Evolutionary conservation across 64 coral and sea anemone species (phyloP), one percentile per base, ranked within the genome.

Genomic region (Actinia tenebrosa): DNA sequence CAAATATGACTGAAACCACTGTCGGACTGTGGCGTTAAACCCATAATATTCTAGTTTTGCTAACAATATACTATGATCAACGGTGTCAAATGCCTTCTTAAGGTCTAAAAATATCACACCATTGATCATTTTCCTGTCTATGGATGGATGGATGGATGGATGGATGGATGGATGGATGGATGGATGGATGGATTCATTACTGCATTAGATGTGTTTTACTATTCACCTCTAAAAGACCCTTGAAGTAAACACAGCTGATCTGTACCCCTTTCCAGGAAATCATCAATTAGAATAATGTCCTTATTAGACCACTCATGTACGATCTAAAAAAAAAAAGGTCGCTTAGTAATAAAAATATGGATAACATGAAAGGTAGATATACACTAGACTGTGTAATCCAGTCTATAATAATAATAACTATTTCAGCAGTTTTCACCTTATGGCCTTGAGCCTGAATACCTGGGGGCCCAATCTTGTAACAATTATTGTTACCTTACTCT

Each of bases 241-340:
- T 42, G 83, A 4, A 90, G 20, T 37, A 90, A 86, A 30, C 84
- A 59, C 56, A 90, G 26, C 78, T 90, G 89, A 23, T 90, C 71
- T 79, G n/a, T 53, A 79, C 89, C 89, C 10, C 60, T 86, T 80
- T 63, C 68, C 44, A 86, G 58, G 56, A 90, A 90, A 66, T 90
- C 89, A 80, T 90, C 83, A 61, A 55, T 80, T 16, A 90, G 44
- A 86, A 90, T 14, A 37, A 77, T 8, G 7, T 45, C 83, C 62
- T 78, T 16, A 11, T 86, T 44, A 27, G 84, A 8, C 83, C 55
- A 86, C 7, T 90, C 68, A 78, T 90, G 72, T 22, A 90, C 50
- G 20, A 90, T 83, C 89, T 90, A 45, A 50, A 50, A 50, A 0
- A 50, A 5, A 50, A 5, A 50, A 4, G 7, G 3, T 50, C 2